phyloP scores from a whole-genome alignment of 2,888 invertebrate species.

The Dasypolia templi region DNA sequence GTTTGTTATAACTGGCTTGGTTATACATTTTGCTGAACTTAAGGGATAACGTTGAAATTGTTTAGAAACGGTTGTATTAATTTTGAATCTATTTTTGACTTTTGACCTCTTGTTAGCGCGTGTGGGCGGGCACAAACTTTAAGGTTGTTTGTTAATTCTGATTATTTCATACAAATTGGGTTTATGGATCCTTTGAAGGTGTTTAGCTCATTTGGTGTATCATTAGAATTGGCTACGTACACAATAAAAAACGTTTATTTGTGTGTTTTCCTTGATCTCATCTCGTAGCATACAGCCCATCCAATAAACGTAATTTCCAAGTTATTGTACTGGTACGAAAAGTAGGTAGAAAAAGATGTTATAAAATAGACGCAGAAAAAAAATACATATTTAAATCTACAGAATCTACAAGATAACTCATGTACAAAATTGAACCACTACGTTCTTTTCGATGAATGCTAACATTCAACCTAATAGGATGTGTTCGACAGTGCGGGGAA shows the following conservation, averaged over 20 bases:
- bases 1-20: conserved; percentile 36
- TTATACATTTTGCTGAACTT: conserved; percentile 25
- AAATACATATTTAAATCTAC: not conserved
- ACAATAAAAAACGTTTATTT: not conserved
- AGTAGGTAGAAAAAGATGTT: too few species aligned
- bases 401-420: not conserved
- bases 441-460: conserved; percentile 20
- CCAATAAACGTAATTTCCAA: not conserved
- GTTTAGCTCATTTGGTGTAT: not conserved
- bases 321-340: not conserved
- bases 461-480: conserved; percentile 28
- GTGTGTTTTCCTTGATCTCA: not conserved
- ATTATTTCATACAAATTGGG: conserved; percentile 29
- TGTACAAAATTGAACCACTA: not conserved
- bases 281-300: not conserved
- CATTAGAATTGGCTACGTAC: not conserved
- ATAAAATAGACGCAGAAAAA: too few species aligned
- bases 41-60: conserved; percentile 8
- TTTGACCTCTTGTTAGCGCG: conserved; percentile 16
- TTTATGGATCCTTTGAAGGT: not conserved
- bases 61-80: conserved; percentile 29
- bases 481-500: conserved; percentile 23
- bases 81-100: conserved; percentile 49
- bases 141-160: conserved; percentile 30
- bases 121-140: conserved; percentile 16